Evolutionary conservation across 2,797 vertebrate genomes (phyloP).

Genomic region (Triplophysa yarkandensis): DNA sequence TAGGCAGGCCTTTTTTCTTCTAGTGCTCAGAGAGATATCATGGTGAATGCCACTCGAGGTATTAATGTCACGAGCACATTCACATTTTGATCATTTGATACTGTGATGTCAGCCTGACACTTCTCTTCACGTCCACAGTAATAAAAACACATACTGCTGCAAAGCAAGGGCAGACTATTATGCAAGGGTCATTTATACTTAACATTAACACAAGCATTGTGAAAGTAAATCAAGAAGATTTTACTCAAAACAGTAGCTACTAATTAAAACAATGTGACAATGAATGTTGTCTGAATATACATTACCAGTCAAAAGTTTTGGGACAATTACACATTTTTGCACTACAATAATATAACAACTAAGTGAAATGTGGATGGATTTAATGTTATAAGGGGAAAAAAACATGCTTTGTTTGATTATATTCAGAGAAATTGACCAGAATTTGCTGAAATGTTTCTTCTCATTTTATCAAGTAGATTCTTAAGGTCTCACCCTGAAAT

Average conservation of each 20-base stretch:
- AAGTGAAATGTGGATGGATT: too few relatives aligned
- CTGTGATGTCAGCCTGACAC: background rate
- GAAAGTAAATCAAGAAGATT: background rate
- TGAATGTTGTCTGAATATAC: background rate
- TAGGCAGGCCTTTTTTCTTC: constrained; percentile 47
- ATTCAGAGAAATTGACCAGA: too few relatives aligned
- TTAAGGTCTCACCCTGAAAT: too few relatives aligned
- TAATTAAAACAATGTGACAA: background rate
- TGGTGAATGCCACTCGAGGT: constrained; percentile 38
- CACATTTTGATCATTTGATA: constrained; percentile 50
- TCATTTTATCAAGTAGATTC: too few relatives aligned
- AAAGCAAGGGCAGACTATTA: constrained; percentile 8
- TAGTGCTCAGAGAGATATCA: constrained; percentile 25
- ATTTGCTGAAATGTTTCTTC: too few relatives aligned
- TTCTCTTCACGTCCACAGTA: background rate
- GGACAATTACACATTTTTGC: too few relatives aligned
- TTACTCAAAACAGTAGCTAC: background rate
- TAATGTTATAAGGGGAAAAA: too few relatives aligned
- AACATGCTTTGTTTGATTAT: too few relatives aligned
- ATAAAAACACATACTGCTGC: background rate
- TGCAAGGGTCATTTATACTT: background rate
- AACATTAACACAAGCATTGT: background rate
- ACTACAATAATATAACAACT: too few relatives aligned
- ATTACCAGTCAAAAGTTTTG: too few relatives aligned
- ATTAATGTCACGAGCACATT: constrained; percentile 43